Evolutionary conservation across 1,140 invertebrate genomes (phyloP).

Genomic region (Sweltsa coloradensis): DNA sequence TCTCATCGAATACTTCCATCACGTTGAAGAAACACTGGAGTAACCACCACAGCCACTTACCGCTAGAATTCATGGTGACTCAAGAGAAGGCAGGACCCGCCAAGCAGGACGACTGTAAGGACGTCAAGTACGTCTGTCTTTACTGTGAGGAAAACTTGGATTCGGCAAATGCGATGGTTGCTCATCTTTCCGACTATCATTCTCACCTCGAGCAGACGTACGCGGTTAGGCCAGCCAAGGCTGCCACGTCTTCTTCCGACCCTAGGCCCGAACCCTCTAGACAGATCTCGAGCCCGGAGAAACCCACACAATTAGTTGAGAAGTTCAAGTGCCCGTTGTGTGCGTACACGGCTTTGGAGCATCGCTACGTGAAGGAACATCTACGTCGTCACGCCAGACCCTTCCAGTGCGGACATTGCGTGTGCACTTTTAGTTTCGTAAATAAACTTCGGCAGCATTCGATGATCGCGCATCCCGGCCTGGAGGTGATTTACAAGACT

Average conservation of each 20-base stretch:
- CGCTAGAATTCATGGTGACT: background rate
- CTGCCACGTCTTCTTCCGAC: background rate
- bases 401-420: background rate
- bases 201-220: conserved; percentile 6
- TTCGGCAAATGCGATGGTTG: background rate
- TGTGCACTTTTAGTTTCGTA: background rate
- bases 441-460: background rate
- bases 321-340: conserved; percentile 2
- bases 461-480: background rate
- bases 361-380: conserved; percentile 3
- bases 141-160: conserved; percentile 6
- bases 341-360: background rate
- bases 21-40: conserved; percentile 7
- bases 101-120: background rate
- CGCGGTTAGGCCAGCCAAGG: background rate
- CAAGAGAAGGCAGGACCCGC: background rate
- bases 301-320: background rate
- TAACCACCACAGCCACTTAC: background rate
- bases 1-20: background rate
- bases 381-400: background rate
- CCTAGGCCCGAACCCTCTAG: no score
- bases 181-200: conserved; percentile 9
- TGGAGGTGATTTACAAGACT: no score
- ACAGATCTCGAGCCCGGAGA: no score
- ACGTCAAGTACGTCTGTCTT: conserved; percentile 1